Evolutionary conservation across 1,140 invertebrate species (phyloP).

Genomic region (Nasonia giraulti): DNA sequence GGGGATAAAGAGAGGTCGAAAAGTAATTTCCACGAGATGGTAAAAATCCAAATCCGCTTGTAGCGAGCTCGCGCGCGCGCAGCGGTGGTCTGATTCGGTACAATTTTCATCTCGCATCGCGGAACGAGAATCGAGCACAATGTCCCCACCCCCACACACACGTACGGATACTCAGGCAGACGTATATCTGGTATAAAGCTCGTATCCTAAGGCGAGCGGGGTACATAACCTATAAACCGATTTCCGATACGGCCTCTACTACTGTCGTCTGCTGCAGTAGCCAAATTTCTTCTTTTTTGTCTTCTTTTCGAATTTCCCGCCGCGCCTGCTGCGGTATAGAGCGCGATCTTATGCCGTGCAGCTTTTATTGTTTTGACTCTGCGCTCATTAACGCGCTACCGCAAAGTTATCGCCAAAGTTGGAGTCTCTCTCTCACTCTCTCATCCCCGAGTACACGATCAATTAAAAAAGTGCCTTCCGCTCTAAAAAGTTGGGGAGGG

Average conservation of each 20-base stretch:
- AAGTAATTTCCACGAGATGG: constrained; percentile 8
- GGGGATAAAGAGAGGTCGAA: neutral
- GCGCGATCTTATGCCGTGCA: neutral
- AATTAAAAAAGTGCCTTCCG: constrained; percentile 1
- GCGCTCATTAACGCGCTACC: neutral
- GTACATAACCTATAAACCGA: no score
- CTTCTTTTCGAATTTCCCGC: neutral
- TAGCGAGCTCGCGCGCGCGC: neutral
- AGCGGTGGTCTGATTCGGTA: neutral
- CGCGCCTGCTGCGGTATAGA: neutral
- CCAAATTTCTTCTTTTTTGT: neutral
- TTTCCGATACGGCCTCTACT: no score
- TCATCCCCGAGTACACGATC: neutral
- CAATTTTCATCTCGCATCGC: neutral
- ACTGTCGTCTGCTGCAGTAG: neutral
- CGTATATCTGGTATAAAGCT: no score
- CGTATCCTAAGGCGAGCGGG: no score
- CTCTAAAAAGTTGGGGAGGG: neutral
- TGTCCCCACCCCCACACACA: no score
- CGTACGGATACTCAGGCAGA: no score
- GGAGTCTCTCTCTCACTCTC: neutral
- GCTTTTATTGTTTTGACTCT: neutral
- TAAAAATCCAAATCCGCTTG: constrained; percentile 12
- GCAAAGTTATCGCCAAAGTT: neutral
- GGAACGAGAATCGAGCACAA: neutral